Conservation (phyloP, 2,113 vertebrate species). For the Verasper variegatus region DNA sequence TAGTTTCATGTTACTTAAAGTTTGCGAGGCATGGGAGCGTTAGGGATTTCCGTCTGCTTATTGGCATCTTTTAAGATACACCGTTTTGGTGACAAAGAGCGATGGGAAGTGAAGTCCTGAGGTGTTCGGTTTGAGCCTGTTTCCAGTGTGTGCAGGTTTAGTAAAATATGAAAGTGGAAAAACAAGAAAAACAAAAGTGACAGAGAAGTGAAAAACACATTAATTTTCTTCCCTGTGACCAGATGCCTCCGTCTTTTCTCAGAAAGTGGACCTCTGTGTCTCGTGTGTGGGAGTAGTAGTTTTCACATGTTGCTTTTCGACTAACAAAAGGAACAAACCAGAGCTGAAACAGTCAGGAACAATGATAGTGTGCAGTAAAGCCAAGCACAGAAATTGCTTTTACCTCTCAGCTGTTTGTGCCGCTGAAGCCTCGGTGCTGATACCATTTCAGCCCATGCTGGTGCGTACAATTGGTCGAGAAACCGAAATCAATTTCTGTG, state of each 20-base stretch:
- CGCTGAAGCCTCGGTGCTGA: neutral
- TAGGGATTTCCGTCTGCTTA: neutral
- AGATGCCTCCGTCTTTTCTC: slow-evolving; percentile 4
- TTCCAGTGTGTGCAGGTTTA: no score
- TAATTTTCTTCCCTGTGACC: slow-evolving; percentile 17
- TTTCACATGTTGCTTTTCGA: slow-evolving; percentile 46
- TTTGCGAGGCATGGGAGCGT: neutral
- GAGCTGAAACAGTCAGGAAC: neutral
- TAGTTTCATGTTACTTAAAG: neutral
- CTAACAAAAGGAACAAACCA: slow-evolving; percentile 17
- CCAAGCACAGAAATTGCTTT: slow-evolving; percentile 48
- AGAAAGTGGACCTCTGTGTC: slow-evolving; percentile 36
- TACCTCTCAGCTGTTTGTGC: slow-evolving; percentile 20
- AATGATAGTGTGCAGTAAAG: slow-evolving; percentile 3
- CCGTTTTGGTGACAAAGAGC: no score
- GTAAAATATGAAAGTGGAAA: neutral
- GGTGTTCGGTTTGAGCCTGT: no score
- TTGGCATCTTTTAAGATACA: neutral
- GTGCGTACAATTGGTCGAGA: slow-evolving; percentile 29
- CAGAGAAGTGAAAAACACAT: slow-evolving; percentile 2
- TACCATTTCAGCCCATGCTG: slow-evolving; percentile 18
- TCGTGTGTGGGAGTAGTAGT: slow-evolving; percentile 41
- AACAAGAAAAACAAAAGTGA: neutral
- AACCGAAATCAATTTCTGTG: slow-evolving; percentile 50
- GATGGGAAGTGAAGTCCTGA: no score